Evolutionary conservation across 2,113 vertebrate species (phyloP).

Genomic region (Oenanthe melanoleuca): DNA sequence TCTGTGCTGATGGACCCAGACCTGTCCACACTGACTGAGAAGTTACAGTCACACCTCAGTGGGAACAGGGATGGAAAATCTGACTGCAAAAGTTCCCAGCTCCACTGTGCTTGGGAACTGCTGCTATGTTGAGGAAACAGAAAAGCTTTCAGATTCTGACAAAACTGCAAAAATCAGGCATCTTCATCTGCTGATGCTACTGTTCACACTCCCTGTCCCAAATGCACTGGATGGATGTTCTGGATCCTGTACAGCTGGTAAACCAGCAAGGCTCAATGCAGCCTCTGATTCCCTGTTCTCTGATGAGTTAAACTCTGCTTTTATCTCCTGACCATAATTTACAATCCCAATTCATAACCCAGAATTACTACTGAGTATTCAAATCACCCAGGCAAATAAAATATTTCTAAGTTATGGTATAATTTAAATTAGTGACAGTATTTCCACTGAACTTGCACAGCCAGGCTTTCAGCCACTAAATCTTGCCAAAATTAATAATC

Average conservation of each 20-base stretch:
- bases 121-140: neutral
- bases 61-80: neutral
- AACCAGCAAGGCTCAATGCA: neutral
- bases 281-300: neutral
- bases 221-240: neutral
- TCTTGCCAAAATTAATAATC: neutral
- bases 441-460: neutral
- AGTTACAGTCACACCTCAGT: neutral
- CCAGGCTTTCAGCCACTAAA: neutral
- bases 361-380: neutral
- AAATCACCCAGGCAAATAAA: neutral
- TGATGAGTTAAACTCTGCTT: neutral
- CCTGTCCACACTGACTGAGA: neutral
- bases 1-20: neutral
- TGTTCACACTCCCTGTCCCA: neutral
- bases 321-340: neutral
- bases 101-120: neutral
- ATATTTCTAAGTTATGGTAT: neutral
- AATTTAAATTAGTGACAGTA: neutral
- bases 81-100: neutral
- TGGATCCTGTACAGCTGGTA: neutral
- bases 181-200: neutral
- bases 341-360: neutral
- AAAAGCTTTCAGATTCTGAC: neutral
- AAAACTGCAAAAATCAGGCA: neutral